Evolutionary conservation across 2,797 vertebrate species (phyloP).

Genomic region (Thripadectes ignobilis): DNA sequence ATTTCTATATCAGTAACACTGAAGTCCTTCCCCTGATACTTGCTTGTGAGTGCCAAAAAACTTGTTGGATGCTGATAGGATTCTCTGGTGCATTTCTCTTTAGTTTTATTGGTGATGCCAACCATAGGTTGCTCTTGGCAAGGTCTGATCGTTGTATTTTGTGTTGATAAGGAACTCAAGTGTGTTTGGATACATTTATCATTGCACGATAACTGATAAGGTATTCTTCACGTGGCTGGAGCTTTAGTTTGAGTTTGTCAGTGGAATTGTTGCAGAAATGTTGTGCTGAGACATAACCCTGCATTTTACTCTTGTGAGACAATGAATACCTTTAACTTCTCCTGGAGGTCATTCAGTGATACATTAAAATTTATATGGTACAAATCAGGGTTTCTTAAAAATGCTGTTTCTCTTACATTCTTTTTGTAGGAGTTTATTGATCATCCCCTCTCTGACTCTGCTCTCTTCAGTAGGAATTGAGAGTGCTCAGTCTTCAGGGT

Average conservation of each 20-base stretch:
- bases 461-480: neutral
- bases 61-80: neutral
- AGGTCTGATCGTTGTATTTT: neutral
- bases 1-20: neutral
- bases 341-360: neutral
- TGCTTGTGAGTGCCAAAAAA: neutral
- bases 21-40: neutral
- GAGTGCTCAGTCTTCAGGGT: neutral
- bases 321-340: neutral
- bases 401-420: rapidly evolving
- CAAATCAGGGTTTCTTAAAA: neutral
- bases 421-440: neutral
- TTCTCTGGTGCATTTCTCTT: neutral
- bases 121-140: neutral
- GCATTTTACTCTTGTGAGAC: neutral
- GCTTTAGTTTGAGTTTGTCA: neutral
- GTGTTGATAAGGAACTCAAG: neutral
- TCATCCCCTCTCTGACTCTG: neutral
- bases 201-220: neutral
- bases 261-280: neutral
- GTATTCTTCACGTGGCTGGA: neutral
- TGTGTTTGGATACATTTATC: neutral
- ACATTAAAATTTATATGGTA: neutral
- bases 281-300: neutral
- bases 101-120: neutral